Base-by-base conservation (phyloP, 2,797 vertebrate genomes). In the Pteropus rufus region DNA sequence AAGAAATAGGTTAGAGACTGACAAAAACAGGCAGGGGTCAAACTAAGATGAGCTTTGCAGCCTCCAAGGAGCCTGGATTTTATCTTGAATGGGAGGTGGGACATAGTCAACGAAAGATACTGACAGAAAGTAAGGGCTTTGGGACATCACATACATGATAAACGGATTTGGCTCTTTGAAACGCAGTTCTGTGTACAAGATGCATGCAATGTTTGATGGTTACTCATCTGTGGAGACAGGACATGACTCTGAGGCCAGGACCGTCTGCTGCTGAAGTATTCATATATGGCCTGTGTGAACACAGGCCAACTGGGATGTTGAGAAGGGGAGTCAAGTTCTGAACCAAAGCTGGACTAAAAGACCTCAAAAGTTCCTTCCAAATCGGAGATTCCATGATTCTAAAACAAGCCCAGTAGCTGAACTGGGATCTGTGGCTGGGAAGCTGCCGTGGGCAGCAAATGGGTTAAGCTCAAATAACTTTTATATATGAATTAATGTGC, bases 401-500 rank as follows among this genome's bases (percentile, higher is more conserved):
- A 93, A 91, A 84, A 88, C 80, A 97, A 97, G 93, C 91, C 97
- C 92, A 0, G 96, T 91, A 97, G 97, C 97, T 96, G 70, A 91
- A 76, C 67, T 19, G 88, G 79, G 91, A 23, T 89, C 75, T 7
- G 12, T 72, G 95, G 85, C 97, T 76, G 18, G 81, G 89, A 96
- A 96, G 87, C 95, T 94, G 97, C 96, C 91, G 90, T 83, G 95
- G 97, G 98, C 97, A 98, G 96, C 96, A 98, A 98, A 98, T 96
- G 98, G 97, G 98, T 98, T 98, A 98, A 98, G 95, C 98, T 98
- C 98, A 98, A 98, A 98, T 98, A 97, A 98, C 97, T 98, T 98
- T 98, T 98, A 98, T 98, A 98, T 98, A 98, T 98, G 98, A 98
- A 98, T 98, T 98, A 98, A 98, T 98, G 97, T 98, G 98, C 84